Evolutionary conservation across 2,888 invertebrate genomes (phyloP), one percentile per base, ranked within the genome.

Genomic region (Pterobdella sp.): DNA sequence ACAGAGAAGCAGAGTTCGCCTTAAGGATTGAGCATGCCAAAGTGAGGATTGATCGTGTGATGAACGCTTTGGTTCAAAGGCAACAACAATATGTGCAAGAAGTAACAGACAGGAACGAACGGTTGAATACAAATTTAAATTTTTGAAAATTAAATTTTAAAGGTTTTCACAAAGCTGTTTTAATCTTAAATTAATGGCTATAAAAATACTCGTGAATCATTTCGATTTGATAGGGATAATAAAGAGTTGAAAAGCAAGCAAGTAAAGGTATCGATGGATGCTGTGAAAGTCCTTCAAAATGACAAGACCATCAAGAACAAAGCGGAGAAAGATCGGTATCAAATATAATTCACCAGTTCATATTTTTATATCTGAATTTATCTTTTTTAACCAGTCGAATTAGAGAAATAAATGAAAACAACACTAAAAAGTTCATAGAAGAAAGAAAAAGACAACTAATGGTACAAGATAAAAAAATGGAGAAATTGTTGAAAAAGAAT

Each of bases 401-500:
- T 69, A 78, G 81, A 74, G 83, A 97, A 85, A 93, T 95, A 84
- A 94, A 95, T 80, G 94, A 95, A 82, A 96, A 95, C 83, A 96
- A 96, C 83, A 95, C 94, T 72, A 96, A 96, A 85, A 92, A 93
- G 81, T 97, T 97, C 82, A 90, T 95, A 87, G 96, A 97, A 79
- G 96, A 97, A 84, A 88, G 93, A 22, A 82, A 83, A 73, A 77
- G 81, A 60, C 78, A 80, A 74, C 81, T 80, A 22, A 80, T 81
- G 74, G 77, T 80, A 65, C 83, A 84, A 75, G 80, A 78, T 36
- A 79, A 81, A 64, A 81, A 82, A 73, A 79, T 81, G 42, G 83
- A 83, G 72, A 77, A 75, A 18, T 76, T 84, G 72, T 79, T 82
- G 73, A 82, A 82, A 73, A 75, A 80, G 22, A 82, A 83, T 69